A percentile compares a stretch with the other conserved stretches of the same genome.
phyloP scores from a whole-genome alignment of 2,797 vertebrate species.

The Pangasius macronema region DNA sequence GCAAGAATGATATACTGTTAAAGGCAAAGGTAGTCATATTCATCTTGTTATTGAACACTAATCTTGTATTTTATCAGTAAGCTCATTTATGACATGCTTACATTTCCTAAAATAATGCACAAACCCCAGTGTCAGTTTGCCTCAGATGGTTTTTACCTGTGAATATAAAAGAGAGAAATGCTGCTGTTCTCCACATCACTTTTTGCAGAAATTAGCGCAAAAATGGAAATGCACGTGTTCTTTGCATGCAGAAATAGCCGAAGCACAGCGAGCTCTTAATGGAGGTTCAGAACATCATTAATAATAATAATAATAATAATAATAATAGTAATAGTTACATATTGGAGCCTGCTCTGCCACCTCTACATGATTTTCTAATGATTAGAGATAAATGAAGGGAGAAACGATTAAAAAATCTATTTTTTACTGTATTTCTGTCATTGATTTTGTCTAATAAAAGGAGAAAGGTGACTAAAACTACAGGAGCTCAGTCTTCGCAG shows the following conservation, averaged over 20 bases:
- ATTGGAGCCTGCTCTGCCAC: conserved; percentile 53
- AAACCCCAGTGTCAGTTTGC: neutral
- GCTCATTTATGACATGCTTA: neutral
- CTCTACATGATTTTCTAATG: conserved; percentile 50
- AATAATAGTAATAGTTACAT: conserved; percentile 61
- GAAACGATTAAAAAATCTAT: neutral
- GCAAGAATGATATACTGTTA: neutral
- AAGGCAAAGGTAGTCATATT: neutral
- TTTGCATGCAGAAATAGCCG: conserved; percentile 32
- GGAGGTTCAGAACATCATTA: neutral
- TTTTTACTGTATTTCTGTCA: neutral
- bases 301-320: conserved; percentile 64
- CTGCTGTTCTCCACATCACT: neutral
- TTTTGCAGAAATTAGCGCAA: neutral
- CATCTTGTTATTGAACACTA: neutral
- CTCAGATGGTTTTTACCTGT: neutral
- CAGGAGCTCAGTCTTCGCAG: neutral
- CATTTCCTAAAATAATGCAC: neutral
- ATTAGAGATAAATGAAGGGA: conserved; percentile 33
- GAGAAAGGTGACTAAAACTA: neutral
- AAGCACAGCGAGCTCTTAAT: conserved; percentile 26
- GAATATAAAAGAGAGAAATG: neutral
- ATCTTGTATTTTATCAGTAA: neutral
- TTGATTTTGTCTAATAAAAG: neutral
- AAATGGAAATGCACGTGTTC: neutral